Base-by-base conservation (phyloP, 2,797 vertebrate genomes). In the Pangasius sanitwongsei region DNA sequence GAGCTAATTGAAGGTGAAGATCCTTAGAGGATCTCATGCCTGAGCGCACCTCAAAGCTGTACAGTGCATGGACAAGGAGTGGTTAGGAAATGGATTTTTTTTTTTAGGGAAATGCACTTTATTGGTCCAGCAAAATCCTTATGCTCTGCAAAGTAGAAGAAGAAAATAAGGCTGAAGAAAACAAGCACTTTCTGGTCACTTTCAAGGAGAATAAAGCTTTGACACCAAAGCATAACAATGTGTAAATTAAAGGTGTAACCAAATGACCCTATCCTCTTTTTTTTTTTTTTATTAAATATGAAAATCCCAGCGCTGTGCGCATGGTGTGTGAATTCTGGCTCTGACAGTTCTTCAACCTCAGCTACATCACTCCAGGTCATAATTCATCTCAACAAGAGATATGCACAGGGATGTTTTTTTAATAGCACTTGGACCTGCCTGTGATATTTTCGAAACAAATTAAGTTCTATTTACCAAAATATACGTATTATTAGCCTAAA, bases 1-100 rank as follows among this genome's bases (percentile, higher is more conserved):
- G 87, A 84, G 85, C 86, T 93, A 92, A 93, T 87, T 88, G 85
- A 93, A 91, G 93, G 89, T 91, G 83, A 81, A 81, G 16, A 81
- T 57, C 63, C 65, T 69, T 70, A 11, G 25, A 85, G 63, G 83
- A 67, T 48, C 31, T 81, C 31, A 81, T 34, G 74, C 55, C 34
- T n/a, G 34, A 85, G 50, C 34, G 28, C 41, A 18, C 85, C 28
- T 37, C 50, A 87, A 85, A 37, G n/a, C 77, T 57, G 50, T 12
- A 23, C 53, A 80, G 59, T 34, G 63, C 28, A 16, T 13, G 31
- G 53, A 61, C 7, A 9, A 55, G 18, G 8, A 80, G 50, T 20
- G 8, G 16, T 48, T 67, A n/a, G 61, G 57, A 53, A 20, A 53
- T 84, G 4, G 28, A n/a, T 57, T 48, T 11, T 9, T 41, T 20